A percentile compares a stretch with the other conserved stretches of the same genome.
Conservation (phyloP, 1,140 invertebrate genomes). For the Metaphire vulgaris region DNA sequence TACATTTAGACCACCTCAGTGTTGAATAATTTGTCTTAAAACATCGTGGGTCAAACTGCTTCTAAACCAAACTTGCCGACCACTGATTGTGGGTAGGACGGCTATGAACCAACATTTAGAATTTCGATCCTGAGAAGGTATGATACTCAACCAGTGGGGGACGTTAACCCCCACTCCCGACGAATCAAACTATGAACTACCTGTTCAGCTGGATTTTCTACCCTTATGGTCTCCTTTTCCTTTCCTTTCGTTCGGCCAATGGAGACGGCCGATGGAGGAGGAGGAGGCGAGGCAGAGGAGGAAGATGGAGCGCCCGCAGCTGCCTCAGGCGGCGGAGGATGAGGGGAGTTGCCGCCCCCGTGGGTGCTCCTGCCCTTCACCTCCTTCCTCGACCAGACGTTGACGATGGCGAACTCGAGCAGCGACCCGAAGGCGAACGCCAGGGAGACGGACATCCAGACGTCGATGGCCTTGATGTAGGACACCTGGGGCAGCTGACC, state of each 20-base stretch:
- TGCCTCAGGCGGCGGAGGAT: background rate
- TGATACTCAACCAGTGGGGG: too few relatives aligned
- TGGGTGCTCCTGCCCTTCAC: conserved; percentile 1
- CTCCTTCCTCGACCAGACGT: conserved; percentile 46
- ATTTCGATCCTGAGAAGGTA: too few relatives aligned
- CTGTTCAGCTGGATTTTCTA: background rate
- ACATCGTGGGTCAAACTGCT: too few relatives aligned
- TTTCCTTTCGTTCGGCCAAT: background rate
- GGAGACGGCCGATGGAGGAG: background rate
- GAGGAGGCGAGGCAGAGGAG: background rate
- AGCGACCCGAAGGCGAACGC: conserved; percentile 82
- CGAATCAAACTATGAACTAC: too few relatives aligned
- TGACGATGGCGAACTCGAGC: conserved; percentile 85
- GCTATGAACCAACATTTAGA: too few relatives aligned
- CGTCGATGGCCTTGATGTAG: conserved; percentile 77
- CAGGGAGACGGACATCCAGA: conserved; percentile 88
- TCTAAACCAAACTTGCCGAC: too few relatives aligned
- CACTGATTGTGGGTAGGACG: too few relatives aligned
- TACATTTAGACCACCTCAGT: too few relatives aligned
- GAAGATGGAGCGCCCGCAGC: background rate
- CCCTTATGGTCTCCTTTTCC: background rate
- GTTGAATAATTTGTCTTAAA: too few relatives aligned
- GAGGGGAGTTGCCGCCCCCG: conserved; percentile 1
- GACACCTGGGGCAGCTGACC: conserved; percentile 32
- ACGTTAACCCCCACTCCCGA: too few relatives aligned